A percentile compares a stretch with the other conserved stretches of the same genome.
phyloP scores from a whole-genome alignment of 2,797 vertebrate genomes.

The Bucorvus abyssinicus region DNA sequence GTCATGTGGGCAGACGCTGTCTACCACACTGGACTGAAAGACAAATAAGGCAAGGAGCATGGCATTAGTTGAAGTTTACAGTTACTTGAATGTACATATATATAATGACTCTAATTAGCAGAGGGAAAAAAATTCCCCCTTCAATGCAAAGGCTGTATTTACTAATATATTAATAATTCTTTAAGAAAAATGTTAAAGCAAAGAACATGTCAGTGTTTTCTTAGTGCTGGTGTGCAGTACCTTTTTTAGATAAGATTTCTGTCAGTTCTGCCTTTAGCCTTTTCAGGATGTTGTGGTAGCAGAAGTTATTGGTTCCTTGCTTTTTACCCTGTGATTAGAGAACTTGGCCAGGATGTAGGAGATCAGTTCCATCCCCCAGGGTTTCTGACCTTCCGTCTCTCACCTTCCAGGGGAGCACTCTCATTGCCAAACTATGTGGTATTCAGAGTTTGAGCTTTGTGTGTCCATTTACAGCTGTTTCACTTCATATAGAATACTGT shows the following conservation, averaged over 20 bases:
- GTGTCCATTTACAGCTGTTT: not conserved
- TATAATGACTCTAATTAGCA: not conserved
- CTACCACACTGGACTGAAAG: not conserved
- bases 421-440: not conserved
- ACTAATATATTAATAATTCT: not conserved
- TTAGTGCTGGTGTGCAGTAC: not conserved
- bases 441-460: not conserved
- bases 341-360: not conserved
- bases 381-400: not conserved
- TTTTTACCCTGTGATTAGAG: not conserved
- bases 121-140: not conserved
- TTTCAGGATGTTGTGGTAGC: not conserved
- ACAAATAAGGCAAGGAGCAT: not conserved
- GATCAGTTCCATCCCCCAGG: not conserved
- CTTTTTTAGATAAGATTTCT: not conserved
- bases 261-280: not conserved
- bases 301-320: not conserved
- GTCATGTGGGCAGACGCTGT: not conserved
- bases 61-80: not conserved
- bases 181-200: not conserved
- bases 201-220: not conserved
- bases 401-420: not conserved
- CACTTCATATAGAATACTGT: not conserved
- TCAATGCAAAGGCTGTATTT: not conserved
- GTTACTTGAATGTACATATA: not conserved